Evolutionary conservation across 2,797 vertebrate species (phyloP).

Genomic region (Agapornis canus): DNA sequence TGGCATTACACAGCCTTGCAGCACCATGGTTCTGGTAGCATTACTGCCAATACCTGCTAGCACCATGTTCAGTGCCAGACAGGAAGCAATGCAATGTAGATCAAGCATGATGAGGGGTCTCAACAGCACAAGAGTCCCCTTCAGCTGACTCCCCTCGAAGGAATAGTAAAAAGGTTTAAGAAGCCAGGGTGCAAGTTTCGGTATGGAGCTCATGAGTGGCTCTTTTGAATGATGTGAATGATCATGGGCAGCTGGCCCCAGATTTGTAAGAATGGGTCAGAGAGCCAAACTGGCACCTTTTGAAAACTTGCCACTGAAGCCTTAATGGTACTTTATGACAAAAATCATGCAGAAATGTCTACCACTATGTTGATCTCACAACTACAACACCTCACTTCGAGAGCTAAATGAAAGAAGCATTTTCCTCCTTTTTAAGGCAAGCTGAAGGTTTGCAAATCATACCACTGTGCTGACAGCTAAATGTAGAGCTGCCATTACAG

Average conservation of each 20-base stretch:
- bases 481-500: background rate
- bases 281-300: background rate
- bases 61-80: rapidly evolving
- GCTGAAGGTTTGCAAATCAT: background rate
- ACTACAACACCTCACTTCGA: background rate
- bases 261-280: background rate
- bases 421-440: background rate
- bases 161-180: background rate
- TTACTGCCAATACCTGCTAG: background rate
- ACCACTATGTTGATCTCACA: background rate
- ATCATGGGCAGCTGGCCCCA: background rate
- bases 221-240: background rate
- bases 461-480: background rate
- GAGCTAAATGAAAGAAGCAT: background rate
- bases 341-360: background rate
- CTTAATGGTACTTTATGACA: background rate
- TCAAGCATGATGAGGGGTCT: background rate
- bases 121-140: background rate
- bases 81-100: rapidly evolving
- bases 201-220: background rate
- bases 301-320: background rate
- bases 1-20: rapidly evolving
- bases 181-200: background rate
- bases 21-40: rapidly evolving
- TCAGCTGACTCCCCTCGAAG: background rate